phyloP scores from a whole-genome alignment of 2,888 invertebrate genomes.

The Omphaloscelis lunosa region DNA sequence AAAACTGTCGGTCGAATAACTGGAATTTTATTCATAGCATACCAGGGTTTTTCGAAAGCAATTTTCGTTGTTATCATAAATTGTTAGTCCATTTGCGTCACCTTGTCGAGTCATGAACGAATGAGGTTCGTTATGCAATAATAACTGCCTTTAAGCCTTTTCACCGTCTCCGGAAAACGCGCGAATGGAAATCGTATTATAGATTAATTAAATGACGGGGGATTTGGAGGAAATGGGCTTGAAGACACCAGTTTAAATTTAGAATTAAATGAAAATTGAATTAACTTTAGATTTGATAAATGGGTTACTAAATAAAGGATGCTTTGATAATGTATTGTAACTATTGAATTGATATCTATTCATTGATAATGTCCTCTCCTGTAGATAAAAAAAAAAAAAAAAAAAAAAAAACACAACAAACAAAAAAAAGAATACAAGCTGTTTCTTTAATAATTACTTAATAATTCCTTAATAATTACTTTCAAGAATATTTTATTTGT shows the following conservation, averaged over 20 bases:
- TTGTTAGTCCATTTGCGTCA: slow-evolving; percentile 75
- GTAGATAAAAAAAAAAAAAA: too few relatives aligned
- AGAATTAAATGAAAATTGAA: not conserved
- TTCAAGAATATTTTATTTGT: not conserved
- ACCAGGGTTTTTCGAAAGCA: slow-evolving; percentile 75
- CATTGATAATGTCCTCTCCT: not conserved
- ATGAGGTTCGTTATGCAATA: slow-evolving; percentile 67
- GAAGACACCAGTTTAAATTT: not conserved
- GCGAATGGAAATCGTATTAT: slow-evolving; percentile 47
- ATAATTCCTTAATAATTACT: not conserved
- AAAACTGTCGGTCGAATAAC: slow-evolving; percentile 69
- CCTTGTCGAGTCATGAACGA: slow-evolving; percentile 57
- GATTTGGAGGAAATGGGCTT: slow-evolving; percentile 38
- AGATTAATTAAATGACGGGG: slow-evolving; percentile 45
- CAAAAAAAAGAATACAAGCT: not conserved
- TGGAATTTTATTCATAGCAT: slow-evolving; percentile 82
- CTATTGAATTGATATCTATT: not conserved
- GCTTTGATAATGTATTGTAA: not conserved
- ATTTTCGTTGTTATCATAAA: slow-evolving; percentile 78
- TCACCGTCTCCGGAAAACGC: slow-evolving; percentile 49
- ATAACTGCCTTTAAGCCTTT: slow-evolving; percentile 59
- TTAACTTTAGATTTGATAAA: not conserved
- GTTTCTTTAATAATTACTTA: too few relatives aligned
- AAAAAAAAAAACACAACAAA: not conserved
- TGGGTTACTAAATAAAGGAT: not conserved